Evolutionary conservation across 2,888 invertebrate species (phyloP).

Genomic region (Aelia acuminata): DNA sequence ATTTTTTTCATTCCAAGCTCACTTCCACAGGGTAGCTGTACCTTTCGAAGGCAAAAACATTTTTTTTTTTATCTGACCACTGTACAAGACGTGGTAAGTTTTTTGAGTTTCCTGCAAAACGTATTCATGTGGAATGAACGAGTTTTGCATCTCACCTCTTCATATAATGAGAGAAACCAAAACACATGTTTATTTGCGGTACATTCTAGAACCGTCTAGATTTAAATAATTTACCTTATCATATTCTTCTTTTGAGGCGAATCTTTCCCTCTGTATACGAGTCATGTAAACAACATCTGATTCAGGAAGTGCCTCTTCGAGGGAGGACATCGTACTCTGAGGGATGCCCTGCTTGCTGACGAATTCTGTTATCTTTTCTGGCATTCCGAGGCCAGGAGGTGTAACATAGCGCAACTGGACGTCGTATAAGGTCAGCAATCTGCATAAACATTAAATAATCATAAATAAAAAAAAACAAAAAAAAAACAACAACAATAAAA

Average conservation of each 20-base stretch:
- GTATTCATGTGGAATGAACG: too few relatives aligned
- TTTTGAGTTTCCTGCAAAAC: too few relatives aligned
- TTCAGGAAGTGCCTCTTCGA: slow-evolving; percentile 90
- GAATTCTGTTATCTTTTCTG: slow-evolving; percentile 85
- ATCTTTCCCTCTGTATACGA: slow-evolving; percentile 95
- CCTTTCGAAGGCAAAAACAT: too few relatives aligned
- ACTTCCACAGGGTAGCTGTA: too few relatives aligned
- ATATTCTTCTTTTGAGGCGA: slow-evolving; percentile 86
- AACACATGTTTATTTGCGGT: too few relatives aligned
- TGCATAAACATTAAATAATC: slow-evolving; percentile 65
- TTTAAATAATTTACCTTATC: slow-evolving; percentile 78
- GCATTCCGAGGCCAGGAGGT: slow-evolving; percentile 91
- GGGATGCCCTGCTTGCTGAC: slow-evolving; percentile 83
- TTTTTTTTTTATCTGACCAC: too few relatives aligned
- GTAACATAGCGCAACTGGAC: slow-evolving; percentile 94
- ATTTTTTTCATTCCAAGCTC: too few relatives aligned
- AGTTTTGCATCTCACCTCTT: too few relatives aligned
- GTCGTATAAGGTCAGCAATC: slow-evolving; percentile 91
- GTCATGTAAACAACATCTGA: slow-evolving; percentile 99
- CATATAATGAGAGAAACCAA: too few relatives aligned
- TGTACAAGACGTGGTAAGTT: too few relatives aligned
- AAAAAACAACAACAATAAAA: too few relatives aligned
- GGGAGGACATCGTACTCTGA: slow-evolving; percentile 79
- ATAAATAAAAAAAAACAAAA: not conserved
- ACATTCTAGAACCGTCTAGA: too few relatives aligned